A percentile compares a stretch with the other conserved stretches of the same genome.
Conservation (phyloP, 2,113 vertebrate genomes). For the Phainopepla nitens region DNA sequence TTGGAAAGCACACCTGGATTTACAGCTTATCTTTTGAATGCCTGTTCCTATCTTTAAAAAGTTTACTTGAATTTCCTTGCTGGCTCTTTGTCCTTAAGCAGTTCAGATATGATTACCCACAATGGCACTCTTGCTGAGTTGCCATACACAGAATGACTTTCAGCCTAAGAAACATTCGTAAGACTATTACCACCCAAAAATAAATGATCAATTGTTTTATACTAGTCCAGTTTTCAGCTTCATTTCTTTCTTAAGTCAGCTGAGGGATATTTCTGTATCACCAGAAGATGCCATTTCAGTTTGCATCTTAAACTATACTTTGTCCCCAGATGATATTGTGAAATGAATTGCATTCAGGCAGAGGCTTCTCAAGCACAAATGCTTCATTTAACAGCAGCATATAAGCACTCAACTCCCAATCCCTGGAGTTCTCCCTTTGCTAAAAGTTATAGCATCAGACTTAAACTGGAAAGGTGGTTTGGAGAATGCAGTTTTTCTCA, state of each 20-base stretch:
- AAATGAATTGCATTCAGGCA: conserved; percentile 40
- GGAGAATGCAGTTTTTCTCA: conserved; percentile 5
- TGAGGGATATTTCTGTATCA: conserved; percentile 19
- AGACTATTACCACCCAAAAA: neutral
- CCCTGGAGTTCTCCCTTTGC: conserved; percentile 3
- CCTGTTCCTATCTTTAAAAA: neutral
- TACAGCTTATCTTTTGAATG: neutral
- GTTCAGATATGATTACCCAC: neutral
- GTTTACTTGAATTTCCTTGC: neutral
- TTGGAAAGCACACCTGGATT: neutral
- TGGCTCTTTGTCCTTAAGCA: neutral
- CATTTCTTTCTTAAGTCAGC: conserved; percentile 29
- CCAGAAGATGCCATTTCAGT: conserved; percentile 35
- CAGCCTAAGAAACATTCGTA: neutral
- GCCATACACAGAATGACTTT: neutral
- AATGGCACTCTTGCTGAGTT: neutral
- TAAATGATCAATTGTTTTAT: conserved; percentile 3
- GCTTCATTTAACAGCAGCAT: conserved; percentile 42
- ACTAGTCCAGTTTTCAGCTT: conserved; percentile 33
- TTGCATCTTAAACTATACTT: conserved; percentile 34
- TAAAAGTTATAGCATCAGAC: neutral
- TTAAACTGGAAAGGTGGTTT: neutral
- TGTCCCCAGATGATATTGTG: conserved; percentile 23
- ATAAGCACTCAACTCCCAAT: conserved; percentile 7
- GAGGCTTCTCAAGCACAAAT: conserved; percentile 42